phyloP scores from a whole-genome alignment of 2,888 invertebrate species.

The Dromius quadrimaculatus region DNA sequence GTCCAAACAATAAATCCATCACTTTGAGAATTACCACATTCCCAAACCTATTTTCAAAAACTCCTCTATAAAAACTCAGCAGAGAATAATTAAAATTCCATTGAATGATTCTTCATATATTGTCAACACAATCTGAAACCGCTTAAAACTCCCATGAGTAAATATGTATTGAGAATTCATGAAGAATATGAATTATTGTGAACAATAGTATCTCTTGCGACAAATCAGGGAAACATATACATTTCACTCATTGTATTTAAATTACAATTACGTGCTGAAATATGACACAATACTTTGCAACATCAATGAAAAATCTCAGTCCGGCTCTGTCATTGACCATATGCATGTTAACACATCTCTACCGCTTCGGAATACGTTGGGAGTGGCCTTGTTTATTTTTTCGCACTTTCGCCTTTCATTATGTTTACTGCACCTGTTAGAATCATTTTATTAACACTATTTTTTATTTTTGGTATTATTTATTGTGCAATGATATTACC shows the following conservation, averaged over 20 bases:
- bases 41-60: too few species aligned
- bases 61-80: too few species aligned
- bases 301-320: not conserved
- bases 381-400: conserved; percentile 40
- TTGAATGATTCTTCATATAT: too few species aligned
- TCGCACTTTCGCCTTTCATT: conserved; percentile 39
- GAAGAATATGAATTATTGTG: conserved; percentile 1
- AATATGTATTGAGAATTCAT: too few species aligned
- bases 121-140: too few species aligned
- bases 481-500: too few species aligned
- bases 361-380: conserved; percentile 35
- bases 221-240: conserved; percentile 9
- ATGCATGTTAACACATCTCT: conserved; percentile 39
- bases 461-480: not conserved
- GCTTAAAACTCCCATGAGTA: too few species aligned
- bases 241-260: conserved; percentile 23
- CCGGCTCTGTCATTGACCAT: conserved; percentile 21
- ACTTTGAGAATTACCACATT: too few species aligned
- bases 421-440: conserved; percentile 31
- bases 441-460: not conserved
- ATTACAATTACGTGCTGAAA: not conserved
- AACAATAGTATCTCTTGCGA: conserved; percentile 29
- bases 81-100: too few species aligned
- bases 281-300: conserved; percentile 14
- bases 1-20: too few species aligned